Conservation (phyloP, 23 tunicate genomes). For the Styela clava region DNA sequence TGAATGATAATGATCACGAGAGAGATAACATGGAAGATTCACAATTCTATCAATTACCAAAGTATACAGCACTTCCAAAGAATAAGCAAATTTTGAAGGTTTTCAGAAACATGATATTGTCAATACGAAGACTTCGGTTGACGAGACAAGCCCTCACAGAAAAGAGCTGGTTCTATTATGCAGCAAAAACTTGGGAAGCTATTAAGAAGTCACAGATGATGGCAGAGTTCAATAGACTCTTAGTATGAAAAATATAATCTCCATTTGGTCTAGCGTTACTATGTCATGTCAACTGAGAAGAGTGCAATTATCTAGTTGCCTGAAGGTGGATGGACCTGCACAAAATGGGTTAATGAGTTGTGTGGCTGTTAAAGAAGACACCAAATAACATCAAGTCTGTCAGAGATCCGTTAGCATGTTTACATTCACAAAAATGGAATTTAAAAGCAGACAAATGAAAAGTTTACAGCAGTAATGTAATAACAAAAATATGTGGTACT, state of each 20-base stretch:
- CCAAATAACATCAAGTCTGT: too few species aligned
- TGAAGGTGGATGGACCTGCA: too few species aligned
- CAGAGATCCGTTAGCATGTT: too few species aligned
- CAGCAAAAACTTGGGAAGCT: constrained; percentile 94
- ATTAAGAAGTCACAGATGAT: constrained; percentile 77
- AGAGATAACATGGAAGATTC: constrained; percentile 48
- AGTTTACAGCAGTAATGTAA: too few species aligned
- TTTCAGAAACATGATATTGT: constrained; percentile 78
- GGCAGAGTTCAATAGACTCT: constrained; percentile 74
- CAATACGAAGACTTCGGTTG: constrained; percentile 61
- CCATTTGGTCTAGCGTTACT: too few species aligned
- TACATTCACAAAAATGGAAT: too few species aligned
- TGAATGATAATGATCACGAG: constrained; percentile 38
- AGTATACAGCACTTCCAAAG: constrained; percentile 51
- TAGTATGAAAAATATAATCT: constrained; percentile 22
- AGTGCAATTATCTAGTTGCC: too few species aligned
- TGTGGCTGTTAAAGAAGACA: too few species aligned
- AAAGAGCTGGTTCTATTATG: constrained; percentile 95
- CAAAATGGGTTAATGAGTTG: too few species aligned
- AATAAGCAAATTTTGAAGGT: constrained; percentile 29
- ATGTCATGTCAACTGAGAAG: too few species aligned
- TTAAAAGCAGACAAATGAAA: too few species aligned
- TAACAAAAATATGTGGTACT: too few species aligned
- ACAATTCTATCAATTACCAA: constrained; percentile 44
- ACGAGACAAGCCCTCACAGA: constrained; percentile 67